Evolutionary conservation across 2,797 vertebrate species (phyloP).

Genomic region (Mallotus villosus): DNA sequence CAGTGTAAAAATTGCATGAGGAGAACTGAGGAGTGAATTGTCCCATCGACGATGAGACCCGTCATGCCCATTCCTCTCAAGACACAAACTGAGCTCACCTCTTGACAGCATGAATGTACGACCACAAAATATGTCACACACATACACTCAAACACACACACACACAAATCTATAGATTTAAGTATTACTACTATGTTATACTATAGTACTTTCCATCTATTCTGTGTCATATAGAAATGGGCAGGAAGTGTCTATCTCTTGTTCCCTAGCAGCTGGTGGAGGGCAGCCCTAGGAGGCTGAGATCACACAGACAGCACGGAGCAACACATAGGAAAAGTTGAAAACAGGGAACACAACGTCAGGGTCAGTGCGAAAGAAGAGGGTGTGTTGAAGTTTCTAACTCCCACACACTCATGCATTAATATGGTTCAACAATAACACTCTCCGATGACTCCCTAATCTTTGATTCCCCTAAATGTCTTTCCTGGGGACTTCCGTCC

Average conservation of each 20-base stretch:
- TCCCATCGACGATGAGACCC: constrained; percentile 36
- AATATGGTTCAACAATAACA: constrained; percentile 65
- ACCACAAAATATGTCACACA: background rate
- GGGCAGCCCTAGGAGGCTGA: constrained; percentile 48
- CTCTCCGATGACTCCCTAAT: constrained; percentile 57
- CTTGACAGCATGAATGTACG: background rate
- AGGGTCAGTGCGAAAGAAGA: constrained; percentile 59
- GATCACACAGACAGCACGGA: constrained; percentile 51
- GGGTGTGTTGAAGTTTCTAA: constrained; percentile 68
- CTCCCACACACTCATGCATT: constrained; percentile 65
- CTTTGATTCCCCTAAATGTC: constrained; percentile 57
- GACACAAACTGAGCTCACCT: background rate
- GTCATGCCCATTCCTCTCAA: background rate
- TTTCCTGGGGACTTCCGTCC: constrained; percentile 73
- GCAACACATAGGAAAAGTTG: constrained; percentile 47
- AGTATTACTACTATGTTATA: background rate
- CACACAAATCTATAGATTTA: background rate
- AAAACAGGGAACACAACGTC: constrained; percentile 56
- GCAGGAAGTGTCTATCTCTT: background rate
- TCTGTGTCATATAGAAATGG: no score
- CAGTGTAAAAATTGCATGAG: constrained; percentile 19
- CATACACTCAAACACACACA: background rate
- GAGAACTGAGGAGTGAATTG: constrained; percentile 29
- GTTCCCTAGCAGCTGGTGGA: background rate
- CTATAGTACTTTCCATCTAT: background rate